phyloP scores from a whole-genome alignment of 2,113 vertebrate genomes.

The Antidorcas marsupialis region DNA sequence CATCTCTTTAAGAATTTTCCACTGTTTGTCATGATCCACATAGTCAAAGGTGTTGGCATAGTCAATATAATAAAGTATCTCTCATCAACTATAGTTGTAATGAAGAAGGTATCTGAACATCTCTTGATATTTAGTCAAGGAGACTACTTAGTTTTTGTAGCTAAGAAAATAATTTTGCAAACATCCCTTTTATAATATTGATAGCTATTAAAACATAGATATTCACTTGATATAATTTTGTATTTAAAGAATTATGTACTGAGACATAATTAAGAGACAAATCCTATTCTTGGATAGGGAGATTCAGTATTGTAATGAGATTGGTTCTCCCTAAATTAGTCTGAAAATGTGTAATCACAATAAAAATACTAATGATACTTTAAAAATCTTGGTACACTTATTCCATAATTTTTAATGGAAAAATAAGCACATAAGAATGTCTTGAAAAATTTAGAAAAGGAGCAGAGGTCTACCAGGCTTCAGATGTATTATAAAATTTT shows the following conservation, averaged over 20 bases:
- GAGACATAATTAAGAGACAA: background rate
- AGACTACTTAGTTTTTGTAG: constrained; percentile 2
- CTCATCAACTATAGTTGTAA: background rate
- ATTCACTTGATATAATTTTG: background rate
- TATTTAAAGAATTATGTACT: background rate
- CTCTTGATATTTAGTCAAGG: background rate
- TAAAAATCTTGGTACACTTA: background rate
- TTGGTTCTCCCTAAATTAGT: background rate
- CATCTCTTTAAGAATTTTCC: background rate
- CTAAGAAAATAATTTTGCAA: constrained; percentile 8
- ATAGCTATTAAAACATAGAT: background rate
- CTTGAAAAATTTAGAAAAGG: background rate
- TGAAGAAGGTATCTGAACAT: background rate
- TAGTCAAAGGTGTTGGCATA: background rate
- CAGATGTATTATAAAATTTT: constrained; percentile 12
- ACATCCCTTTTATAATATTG: background rate
- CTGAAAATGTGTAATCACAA: background rate
- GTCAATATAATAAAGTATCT: background rate
- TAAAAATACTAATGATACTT: constrained; percentile 3
- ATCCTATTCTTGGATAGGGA: background rate
- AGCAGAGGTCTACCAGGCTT: background rate
- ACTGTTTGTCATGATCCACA: background rate
- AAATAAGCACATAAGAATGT: background rate
- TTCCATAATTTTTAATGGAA: constrained; percentile 1
- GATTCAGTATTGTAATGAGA: background rate